These are phyloP conservation scores for Rotaria magnacalcarata DNA, from an alignment of 2,888 invertebrate genomes.

Conservation along the genomic window DNA sequence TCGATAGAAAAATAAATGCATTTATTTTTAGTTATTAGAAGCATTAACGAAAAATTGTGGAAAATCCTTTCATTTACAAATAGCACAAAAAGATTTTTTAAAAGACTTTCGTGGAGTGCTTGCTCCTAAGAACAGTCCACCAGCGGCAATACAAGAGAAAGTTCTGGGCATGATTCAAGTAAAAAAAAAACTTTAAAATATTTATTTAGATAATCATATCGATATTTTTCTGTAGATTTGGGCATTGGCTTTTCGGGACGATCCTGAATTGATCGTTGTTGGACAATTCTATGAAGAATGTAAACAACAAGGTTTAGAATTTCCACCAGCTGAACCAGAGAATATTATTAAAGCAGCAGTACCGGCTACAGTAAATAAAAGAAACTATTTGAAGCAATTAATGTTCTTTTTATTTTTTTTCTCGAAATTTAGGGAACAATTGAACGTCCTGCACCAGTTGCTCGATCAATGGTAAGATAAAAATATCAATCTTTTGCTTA, in stretches of 20 bases:
- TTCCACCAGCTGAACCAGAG: slow-evolving; percentile 65
- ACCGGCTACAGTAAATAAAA: neutral
- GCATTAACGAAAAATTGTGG: slow-evolving; percentile 35
- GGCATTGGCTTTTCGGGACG: slow-evolving; percentile 91
- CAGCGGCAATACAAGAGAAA: slow-evolving; percentile 90
- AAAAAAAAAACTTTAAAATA: slow-evolving; percentile 26
- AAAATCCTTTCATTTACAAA: neutral
- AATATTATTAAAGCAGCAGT: slow-evolving; percentile 4
- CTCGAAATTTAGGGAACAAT: neutral
- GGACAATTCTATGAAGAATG: slow-evolving; percentile 88
- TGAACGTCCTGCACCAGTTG: neutral
- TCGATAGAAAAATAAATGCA: too few species aligned
- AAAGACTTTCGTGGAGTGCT: slow-evolving; percentile 68
- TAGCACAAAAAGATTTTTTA: slow-evolving; percentile 72
- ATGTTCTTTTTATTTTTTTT: neutral
- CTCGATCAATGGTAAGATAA: neutral
- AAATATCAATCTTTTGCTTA: too few species aligned
- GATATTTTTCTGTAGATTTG: slow-evolving; percentile 67
- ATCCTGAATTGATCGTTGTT: slow-evolving; percentile 84
- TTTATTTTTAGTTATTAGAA: neutral
- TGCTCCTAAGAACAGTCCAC: slow-evolving; percentile 96
- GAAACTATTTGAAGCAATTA: too few species aligned
- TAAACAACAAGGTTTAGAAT: slow-evolving; percentile 88
- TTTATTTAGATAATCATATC: neutral
- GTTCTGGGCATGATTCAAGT: slow-evolving; percentile 81